These are phyloP conservation scores for Ornithorhynchus anatinus DNA, from an alignment of 2,113 vertebrate genomes.

Conservation along the genomic window DNA sequence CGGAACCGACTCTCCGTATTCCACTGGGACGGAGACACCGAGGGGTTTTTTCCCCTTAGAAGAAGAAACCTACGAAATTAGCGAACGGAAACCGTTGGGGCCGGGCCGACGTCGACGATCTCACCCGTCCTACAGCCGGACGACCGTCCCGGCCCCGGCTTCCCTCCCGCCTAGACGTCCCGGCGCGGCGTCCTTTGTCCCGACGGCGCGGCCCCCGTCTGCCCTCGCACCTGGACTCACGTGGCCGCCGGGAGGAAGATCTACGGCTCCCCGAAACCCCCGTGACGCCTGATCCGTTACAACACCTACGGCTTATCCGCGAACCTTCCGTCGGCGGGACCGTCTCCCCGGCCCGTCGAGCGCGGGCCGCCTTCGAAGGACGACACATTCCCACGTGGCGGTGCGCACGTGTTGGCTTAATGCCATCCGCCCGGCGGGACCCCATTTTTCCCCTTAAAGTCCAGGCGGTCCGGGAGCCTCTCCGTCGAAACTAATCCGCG, in stretches of 20 bases:
- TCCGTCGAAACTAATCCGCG: slow-evolving; percentile 47
- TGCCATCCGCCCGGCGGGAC: slow-evolving; percentile 65
- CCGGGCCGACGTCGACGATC: not conserved
- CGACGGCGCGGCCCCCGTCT: too few species aligned
- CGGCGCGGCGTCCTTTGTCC: not conserved
- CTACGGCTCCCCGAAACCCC: too few species aligned
- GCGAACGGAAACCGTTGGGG: slow-evolving; percentile 2
- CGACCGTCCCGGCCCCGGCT: not conserved
- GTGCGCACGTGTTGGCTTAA: slow-evolving; percentile 70
- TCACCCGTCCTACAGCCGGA: not conserved
- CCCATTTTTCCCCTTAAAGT: slow-evolving; percentile 50
- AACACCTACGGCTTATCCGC: too few species aligned
- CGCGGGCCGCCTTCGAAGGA: slow-evolving; percentile 62
- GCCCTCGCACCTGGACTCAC: too few species aligned
- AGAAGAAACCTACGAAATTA: not conserved
- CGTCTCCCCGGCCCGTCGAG: slow-evolving; percentile 64
- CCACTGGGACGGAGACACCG: not conserved
- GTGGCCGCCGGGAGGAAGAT: too few species aligned
- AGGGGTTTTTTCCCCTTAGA: too few species aligned
- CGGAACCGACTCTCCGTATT: not conserved
- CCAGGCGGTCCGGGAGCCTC: slow-evolving; percentile 61
- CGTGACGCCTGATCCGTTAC: too few species aligned
- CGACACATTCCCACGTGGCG: slow-evolving; percentile 60
- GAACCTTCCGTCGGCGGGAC: too few species aligned
- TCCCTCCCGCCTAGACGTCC: not conserved